Evolutionary conservation across 2,888 invertebrate genomes (phyloP), one percentile per base, ranked within the genome.

Genomic region (Cryptus viduatorius): DNA sequence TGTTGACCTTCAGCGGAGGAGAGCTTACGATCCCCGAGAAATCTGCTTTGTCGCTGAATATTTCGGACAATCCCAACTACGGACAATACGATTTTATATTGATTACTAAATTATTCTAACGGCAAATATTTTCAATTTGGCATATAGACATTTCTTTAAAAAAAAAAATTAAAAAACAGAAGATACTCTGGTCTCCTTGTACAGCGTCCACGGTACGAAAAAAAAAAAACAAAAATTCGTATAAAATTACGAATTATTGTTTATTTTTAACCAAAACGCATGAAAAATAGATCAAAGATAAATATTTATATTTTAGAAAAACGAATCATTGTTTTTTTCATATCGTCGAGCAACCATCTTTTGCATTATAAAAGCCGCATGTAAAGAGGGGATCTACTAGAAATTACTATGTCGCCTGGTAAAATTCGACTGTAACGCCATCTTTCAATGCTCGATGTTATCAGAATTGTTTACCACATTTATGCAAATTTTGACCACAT

Each of bases 61-160:
- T 96, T 3, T 95, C 93, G 0, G 92, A 93, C 89, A 98, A 95
- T 4, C 98, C 98, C 91, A 98, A 91, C 97, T 97, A 92, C 61
- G 93, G 93, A 86, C 85, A 73, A 73, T 12, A 65, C 64, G 75
- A 61, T 24, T 2, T 24, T 3, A 24, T 19, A 59, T 59, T 29
- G 10, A 24, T 59, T 24, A 59, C 29, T 59, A 29, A 8, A 59
- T 2, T 19, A 8, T 53, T 19, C 7, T 16, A 16, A 19, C 16
- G n/a, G 19, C 53, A 37, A 37, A 53, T 10, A 16, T 53, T 19
- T 53, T 53, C 19, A 53, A 0, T 53, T 53, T 19, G 1, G 8
- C 8, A 16, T 16, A 16, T 2, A 16, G 1, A 53, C 7, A 7
- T 16, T 19, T 53, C 53, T 53, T 8, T 37, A 37, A 7, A 53